These are phyloP conservation scores for Pelvicachromis taeniatus DNA, from an alignment of 2,113 vertebrate species.

Conservation along the genomic window DNA sequence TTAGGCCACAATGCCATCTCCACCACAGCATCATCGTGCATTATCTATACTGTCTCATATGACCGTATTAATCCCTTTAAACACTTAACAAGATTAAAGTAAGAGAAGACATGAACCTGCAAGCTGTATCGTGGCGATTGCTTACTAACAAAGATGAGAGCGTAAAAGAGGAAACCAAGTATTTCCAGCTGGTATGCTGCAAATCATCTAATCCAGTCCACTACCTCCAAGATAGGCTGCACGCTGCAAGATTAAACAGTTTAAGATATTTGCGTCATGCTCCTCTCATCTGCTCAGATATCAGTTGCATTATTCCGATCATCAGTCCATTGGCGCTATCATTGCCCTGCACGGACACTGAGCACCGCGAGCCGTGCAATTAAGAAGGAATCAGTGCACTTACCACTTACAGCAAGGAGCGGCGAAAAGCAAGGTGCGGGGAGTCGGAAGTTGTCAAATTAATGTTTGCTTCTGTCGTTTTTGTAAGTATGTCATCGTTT, in stretches of 20 bases:
- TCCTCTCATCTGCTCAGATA: neutral
- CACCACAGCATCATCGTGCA: neutral
- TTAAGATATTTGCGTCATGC: neutral
- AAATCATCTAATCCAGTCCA: neutral
- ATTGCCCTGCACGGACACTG: neutral
- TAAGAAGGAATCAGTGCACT: constrained; percentile 23
- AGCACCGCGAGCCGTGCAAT: neutral
- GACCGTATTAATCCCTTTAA: neutral
- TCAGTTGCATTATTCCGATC: neutral
- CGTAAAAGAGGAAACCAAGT: neutral
- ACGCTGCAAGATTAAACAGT: neutral
- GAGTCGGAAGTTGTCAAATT: constrained; percentile 64
- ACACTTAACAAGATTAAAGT: neutral
- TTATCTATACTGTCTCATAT: neutral
- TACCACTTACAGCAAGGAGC: constrained; percentile 59
- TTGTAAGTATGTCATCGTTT: constrained; percentile 70
- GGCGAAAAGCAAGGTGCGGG: constrained; percentile 35
- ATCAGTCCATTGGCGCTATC: neutral
- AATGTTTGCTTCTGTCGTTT: constrained; percentile 37
- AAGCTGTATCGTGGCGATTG: neutral
- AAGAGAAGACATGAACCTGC: neutral
- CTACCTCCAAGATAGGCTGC: neutral
- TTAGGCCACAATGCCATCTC: neutral
- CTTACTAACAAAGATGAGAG: neutral
- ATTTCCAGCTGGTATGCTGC: neutral